phyloP scores from a whole-genome alignment of 2,888 invertebrate genomes.

The Microctonus aethiopoides region DNA sequence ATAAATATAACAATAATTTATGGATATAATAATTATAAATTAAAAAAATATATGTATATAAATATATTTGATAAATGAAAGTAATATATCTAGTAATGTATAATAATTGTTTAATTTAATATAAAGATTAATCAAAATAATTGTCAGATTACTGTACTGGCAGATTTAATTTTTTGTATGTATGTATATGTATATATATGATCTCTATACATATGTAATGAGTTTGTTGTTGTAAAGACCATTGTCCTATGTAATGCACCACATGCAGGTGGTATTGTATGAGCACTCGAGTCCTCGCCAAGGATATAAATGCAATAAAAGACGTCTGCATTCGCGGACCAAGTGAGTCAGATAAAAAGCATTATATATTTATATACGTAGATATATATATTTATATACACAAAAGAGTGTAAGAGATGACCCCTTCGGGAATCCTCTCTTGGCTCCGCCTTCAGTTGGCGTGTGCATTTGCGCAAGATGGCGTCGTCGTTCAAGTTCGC shows the following conservation, averaged over 20 bases:
- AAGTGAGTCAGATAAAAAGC: conserved; percentile 12
- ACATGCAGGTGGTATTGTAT: not conserved
- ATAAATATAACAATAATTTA: too few relatives aligned
- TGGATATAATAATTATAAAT: too few relatives aligned
- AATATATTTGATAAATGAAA: not conserved
- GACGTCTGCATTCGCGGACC: conserved; percentile 29
- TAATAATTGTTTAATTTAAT: conserved; percentile 1
- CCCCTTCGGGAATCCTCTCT: conserved; percentile 47
- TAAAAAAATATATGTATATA: not conserved
- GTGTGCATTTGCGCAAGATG: conserved; percentile 66
- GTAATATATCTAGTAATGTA: conserved; percentile 6
- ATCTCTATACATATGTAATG: not conserved
- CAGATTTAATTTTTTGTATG: not conserved
- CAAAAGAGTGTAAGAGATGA: conserved; percentile 47
- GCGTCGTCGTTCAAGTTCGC: conserved; percentile 55
- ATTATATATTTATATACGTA: too few relatives aligned
- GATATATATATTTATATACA: too few relatives aligned
- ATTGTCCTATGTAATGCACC: not conserved
- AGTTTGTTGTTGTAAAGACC: not conserved
- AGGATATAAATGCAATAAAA: conserved; percentile 19
- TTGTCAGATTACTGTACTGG: not conserved
- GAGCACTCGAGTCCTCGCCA: not conserved
- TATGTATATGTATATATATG: not conserved
- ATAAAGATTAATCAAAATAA: not conserved
- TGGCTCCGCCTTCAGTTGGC: conserved; percentile 66